Evolutionary conservation across 2,797 vertebrate species (phyloP).

Genomic region (Mastacembelus armatus): DNA sequence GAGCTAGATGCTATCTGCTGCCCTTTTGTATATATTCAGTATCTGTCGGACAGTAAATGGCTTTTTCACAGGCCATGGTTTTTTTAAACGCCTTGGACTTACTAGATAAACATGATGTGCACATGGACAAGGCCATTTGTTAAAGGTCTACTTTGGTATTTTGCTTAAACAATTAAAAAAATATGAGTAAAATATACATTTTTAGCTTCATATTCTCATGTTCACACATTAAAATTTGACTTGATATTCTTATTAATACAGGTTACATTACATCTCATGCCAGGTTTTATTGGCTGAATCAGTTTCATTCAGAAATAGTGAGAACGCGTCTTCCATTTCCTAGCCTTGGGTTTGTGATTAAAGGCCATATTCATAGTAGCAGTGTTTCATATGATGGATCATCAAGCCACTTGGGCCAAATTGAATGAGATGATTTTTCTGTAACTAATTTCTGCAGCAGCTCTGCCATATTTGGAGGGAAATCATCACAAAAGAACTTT

Average conservation of each 20-base stretch:
- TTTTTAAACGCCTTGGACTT: constrained; percentile 46
- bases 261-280: too few species aligned
- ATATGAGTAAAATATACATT: background rate
- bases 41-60: constrained; percentile 66
- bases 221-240: background rate
- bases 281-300: background rate
- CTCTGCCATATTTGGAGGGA: constrained; percentile 22
- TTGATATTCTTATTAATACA: background rate
- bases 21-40: constrained; percentile 52
- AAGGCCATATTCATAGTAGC: constrained; percentile 8
- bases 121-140: constrained; percentile 16
- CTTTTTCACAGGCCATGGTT: constrained; percentile 60
- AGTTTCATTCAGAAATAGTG: background rate
- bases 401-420: constrained; percentile 26
- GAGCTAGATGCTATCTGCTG: constrained; percentile 59
- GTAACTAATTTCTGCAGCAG: constrained; percentile 28
- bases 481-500: constrained; percentile 43
- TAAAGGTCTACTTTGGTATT: constrained; percentile 28
- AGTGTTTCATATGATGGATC: constrained; percentile 16
- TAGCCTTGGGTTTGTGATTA: constrained; percentile 18
- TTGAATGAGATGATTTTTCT: constrained; percentile 35
- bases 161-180: background rate
- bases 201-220: background rate
- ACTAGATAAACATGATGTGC: constrained; percentile 43
- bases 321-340: background rate